phyloP scores from a whole-genome alignment of 1,140 invertebrate species.

The Spodoptera frugiperda region DNA sequence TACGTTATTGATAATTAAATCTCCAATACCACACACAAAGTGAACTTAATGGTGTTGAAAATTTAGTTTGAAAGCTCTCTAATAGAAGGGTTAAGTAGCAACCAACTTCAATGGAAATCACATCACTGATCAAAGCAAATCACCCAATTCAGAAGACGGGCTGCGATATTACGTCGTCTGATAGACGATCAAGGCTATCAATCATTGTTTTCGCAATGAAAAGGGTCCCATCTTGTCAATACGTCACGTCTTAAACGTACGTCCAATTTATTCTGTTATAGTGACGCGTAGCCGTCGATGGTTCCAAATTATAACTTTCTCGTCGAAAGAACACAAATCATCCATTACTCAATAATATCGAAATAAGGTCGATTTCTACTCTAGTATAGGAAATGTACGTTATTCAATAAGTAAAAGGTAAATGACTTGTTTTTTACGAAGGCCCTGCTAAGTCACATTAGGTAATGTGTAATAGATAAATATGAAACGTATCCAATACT shows the following conservation, averaged over 20 bases:
- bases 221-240: conserved; percentile 45
- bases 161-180: conserved; percentile 3
- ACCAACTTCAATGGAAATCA: conserved; percentile 26
- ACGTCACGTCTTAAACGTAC: background rate
- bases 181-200: conserved; percentile 41
- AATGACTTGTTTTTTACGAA: background rate
- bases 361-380: conserved; percentile 28
- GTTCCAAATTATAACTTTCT: conserved; percentile 3
- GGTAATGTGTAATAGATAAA: no score
- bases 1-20: conserved; percentile 1
- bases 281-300: background rate
- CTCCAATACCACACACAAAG: conserved; percentile 6
- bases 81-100: conserved; percentile 19
- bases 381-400: background rate
- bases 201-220: conserved; percentile 47
- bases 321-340: conserved; percentile 2
- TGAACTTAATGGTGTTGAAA: conserved; percentile 10
- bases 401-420: conserved; percentile 12
- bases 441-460: background rate
- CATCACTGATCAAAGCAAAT: conserved; percentile 39
- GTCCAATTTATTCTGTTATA: background rate
- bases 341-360: background rate
- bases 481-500: no score
- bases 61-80: conserved; percentile 5
- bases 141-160: conserved; percentile 15